Evolutionary conservation across 2,888 invertebrate species (phyloP).

Genomic region (Apamea anceps): DNA sequence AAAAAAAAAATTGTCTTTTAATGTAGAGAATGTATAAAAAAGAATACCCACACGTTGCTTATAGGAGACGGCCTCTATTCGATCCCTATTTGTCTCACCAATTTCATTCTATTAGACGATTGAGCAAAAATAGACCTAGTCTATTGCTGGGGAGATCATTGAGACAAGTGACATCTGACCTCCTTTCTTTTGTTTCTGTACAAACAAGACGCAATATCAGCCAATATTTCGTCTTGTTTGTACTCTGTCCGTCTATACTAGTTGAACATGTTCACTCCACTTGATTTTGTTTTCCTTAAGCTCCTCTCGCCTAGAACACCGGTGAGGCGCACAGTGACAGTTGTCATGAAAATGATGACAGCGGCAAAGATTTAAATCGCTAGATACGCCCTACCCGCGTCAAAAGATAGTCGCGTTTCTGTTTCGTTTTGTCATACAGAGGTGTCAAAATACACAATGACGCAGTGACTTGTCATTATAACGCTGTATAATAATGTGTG

Average conservation of each 20-base stretch:
- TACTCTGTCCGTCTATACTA: background rate
- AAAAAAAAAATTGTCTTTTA: background rate
- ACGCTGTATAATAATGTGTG: too few relatives aligned
- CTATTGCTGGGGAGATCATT: constrained; percentile 22
- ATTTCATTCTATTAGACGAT: constrained; percentile 54
- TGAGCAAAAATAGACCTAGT: constrained; percentile 30
- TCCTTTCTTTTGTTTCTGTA: constrained; percentile 40
- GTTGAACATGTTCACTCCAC: background rate
- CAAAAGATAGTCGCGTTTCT: too few relatives aligned
- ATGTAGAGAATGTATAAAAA: background rate
- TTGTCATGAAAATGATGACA: too few relatives aligned
- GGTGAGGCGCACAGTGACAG: too few relatives aligned
- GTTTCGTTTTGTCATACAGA: too few relatives aligned
- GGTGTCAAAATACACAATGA: too few relatives aligned
- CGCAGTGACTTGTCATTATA: too few relatives aligned
- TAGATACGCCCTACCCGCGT: too few relatives aligned
- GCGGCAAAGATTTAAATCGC: too few relatives aligned
- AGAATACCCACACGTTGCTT: background rate
- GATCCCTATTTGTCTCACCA: constrained; percentile 20
- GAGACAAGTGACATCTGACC: constrained; percentile 45
- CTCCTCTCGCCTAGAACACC: background rate
- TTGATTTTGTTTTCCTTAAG: background rate
- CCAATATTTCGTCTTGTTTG: too few relatives aligned
- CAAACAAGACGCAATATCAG: background rate
- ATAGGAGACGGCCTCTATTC: background rate